phyloP scores from a whole-genome alignment of 1,140 invertebrate genomes.

The Drosophila ironensis region DNA sequence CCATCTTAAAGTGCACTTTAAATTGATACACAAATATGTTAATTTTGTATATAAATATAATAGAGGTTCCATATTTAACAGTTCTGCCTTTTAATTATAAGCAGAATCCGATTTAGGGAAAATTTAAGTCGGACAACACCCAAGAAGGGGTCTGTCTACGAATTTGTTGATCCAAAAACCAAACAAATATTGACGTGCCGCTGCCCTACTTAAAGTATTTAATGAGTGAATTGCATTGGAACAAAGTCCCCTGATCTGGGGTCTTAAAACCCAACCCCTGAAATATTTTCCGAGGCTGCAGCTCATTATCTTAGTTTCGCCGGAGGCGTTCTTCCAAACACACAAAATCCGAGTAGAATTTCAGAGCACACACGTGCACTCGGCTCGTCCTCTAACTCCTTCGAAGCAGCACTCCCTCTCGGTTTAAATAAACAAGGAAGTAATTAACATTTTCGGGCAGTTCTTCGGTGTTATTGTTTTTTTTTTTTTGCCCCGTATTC shows the following conservation, averaged over 20 bases:
- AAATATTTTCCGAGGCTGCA: conserved; percentile 20
- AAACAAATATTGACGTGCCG: neutral
- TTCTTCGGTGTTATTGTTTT: conserved; percentile 19
- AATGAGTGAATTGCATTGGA: neutral
- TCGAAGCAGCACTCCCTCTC: conserved; percentile 6
- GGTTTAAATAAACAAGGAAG: conserved; percentile 68
- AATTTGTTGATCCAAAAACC: too few relatives aligned
- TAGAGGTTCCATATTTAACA: too few relatives aligned
- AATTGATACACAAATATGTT: too few relatives aligned
- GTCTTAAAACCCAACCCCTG: conserved; percentile 1
- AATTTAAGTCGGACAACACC: too few relatives aligned
- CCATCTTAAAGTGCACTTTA: too few relatives aligned
- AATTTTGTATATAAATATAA: too few relatives aligned
- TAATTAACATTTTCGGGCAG: conserved; percentile 74
- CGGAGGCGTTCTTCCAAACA: conserved; percentile 19
- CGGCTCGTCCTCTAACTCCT: neutral
- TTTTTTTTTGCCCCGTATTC: conserved; percentile 9
- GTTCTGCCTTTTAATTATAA: too few relatives aligned
- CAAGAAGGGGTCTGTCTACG: too few relatives aligned
- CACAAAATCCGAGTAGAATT: too few relatives aligned
- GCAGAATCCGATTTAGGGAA: too few relatives aligned
- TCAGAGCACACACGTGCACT: conserved; percentile 42
- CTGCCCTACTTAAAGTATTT: neutral
- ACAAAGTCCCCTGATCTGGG: neutral
- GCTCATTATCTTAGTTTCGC: conserved; percentile 23